These are phyloP conservation scores for Matsumurasca onukii DNA, from an alignment of 1,140 invertebrate species.

Conservation along the genomic window DNA sequence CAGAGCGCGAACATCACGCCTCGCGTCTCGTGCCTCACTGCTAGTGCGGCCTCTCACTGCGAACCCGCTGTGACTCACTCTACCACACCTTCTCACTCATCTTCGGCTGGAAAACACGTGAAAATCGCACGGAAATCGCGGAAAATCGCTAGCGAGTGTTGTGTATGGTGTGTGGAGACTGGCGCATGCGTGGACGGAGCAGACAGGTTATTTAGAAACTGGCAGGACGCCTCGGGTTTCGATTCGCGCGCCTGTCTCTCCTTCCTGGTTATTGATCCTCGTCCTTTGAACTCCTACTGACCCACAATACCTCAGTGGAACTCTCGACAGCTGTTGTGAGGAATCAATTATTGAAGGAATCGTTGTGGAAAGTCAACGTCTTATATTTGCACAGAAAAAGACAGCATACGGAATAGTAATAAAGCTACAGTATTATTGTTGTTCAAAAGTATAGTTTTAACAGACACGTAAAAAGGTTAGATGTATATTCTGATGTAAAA, in stretches of 20 bases:
- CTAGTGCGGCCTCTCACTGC: not conserved
- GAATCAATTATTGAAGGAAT: too few relatives aligned
- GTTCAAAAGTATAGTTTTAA: too few relatives aligned
- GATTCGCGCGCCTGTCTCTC: too few relatives aligned
- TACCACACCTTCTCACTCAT: not conserved
- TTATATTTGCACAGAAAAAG: too few relatives aligned
- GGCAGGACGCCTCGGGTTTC: not conserved
- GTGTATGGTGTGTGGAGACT: not conserved
- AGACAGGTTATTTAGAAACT: slow-evolving; percentile 8
- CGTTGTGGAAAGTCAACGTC: too few relatives aligned
- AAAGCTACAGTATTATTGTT: too few relatives aligned
- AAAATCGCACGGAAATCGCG: not conserved
- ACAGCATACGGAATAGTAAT: too few relatives aligned
- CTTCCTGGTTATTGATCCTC: not conserved
- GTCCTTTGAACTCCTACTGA: not conserved
- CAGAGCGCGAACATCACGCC: slow-evolving; percentile 19
- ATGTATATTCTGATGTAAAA: too few relatives aligned
- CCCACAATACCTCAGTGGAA: too few relatives aligned
- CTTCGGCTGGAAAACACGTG: not conserved
- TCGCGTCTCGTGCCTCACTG: not conserved
- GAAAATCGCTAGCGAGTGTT: slow-evolving; percentile 1
- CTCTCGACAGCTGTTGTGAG: too few relatives aligned
- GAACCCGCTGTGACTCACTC: not conserved
- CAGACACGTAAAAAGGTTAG: too few relatives aligned
- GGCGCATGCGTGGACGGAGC: not conserved